Evolutionary conservation across 2,888 invertebrate genomes (phyloP).

Genomic region (Eupithecia centaureata): DNA sequence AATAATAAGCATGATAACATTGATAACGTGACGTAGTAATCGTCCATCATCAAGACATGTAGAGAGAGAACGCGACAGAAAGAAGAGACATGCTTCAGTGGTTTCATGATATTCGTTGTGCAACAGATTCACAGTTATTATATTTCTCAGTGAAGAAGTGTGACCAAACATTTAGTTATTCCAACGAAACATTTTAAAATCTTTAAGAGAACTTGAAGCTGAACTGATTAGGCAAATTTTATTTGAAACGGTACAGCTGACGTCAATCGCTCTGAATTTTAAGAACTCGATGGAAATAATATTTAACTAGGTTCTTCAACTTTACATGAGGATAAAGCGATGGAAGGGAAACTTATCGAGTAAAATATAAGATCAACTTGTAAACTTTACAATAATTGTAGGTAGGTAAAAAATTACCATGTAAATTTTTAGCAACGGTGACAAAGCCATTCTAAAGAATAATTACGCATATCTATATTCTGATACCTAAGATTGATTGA

Average conservation of each 20-base stretch:
- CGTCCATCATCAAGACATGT: no score
- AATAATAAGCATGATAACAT: no score
- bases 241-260: slow-evolving; percentile 11
- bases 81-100: background rate
- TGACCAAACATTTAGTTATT: slow-evolving; percentile 14
- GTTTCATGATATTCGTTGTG: background rate
- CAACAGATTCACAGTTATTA: background rate
- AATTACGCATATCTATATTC: background rate
- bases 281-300: background rate
- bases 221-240: slow-evolving; percentile 15
- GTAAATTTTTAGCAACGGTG: no score
- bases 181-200: slow-evolving; percentile 7
- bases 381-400: background rate
- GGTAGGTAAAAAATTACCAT: background rate
- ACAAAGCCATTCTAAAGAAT: background rate
- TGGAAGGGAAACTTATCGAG: background rate
- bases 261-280: slow-evolving; percentile 9
- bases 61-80: no score
- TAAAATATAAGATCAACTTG: background rate
- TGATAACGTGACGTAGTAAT: no score
- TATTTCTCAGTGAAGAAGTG: slow-evolving; percentile 2
- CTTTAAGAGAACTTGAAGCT: slow-evolving; percentile 11
- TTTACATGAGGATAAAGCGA: background rate
- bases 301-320: background rate
- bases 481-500: background rate